Evolutionary conservation across 2,113 vertebrate genomes (phyloP).

Genomic region (Rhizomys pruinosus): DNA sequence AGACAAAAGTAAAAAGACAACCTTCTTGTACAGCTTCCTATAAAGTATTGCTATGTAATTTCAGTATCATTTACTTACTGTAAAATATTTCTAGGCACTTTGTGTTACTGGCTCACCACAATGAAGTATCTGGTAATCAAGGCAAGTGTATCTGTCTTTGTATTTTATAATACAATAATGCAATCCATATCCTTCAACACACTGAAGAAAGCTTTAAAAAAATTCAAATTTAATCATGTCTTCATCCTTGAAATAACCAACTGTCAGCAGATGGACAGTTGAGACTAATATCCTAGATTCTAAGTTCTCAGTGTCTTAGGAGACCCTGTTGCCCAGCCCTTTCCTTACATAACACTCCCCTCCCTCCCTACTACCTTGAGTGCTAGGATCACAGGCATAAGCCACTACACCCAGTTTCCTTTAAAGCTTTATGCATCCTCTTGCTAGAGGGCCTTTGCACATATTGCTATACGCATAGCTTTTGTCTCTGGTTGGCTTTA

Average conservation of each 20-base stretch:
- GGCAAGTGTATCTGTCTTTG: not conserved
- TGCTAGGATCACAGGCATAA: not conserved
- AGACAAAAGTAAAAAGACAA: not conserved
- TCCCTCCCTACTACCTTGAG: not conserved
- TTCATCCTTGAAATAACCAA: not conserved
- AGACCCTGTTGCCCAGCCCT: not conserved
- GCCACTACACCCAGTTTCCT: not conserved
- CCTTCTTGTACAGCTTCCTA: not conserved
- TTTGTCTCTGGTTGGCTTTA: not conserved
- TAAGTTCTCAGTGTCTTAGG: not conserved
- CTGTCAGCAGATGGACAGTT: not conserved
- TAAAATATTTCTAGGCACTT: not conserved
- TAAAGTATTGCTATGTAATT: not conserved
- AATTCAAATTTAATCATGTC: not conserved
- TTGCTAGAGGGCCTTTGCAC: not conserved
- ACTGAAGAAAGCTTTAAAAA: not conserved
- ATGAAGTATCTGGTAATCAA: not conserved
- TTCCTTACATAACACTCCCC: no score
- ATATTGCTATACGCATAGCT: not conserved
- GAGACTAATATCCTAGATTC: not conserved
- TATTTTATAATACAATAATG: not conserved
- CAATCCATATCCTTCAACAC: not conserved
- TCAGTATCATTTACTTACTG: not conserved
- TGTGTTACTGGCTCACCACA: not conserved
- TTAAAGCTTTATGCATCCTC: not conserved